These are phyloP conservation scores for Cryptus armator DNA, from an alignment of 2,888 invertebrate genomes.

Conservation along the genomic window DNA sequence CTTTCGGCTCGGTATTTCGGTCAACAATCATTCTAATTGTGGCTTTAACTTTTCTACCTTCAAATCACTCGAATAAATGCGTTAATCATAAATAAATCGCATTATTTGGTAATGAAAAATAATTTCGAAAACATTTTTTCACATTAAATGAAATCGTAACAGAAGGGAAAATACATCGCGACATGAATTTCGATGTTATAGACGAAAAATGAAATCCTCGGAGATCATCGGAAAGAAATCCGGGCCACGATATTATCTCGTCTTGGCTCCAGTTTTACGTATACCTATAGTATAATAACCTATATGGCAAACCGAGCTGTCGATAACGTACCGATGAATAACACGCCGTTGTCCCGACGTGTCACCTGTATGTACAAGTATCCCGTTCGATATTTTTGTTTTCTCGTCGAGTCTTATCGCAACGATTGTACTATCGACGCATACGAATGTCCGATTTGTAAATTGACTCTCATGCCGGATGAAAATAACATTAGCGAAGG, in stretches of 20 bases:
- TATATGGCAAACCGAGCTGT: neutral
- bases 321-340: slow-evolving; percentile 18
- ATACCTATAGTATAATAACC: neutral
- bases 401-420: slow-evolving; percentile 16
- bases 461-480: slow-evolving; percentile 41
- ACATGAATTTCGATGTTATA: neutral
- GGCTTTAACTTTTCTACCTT: neutral
- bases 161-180: neutral
- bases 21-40: neutral
- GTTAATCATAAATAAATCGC: too few species aligned
- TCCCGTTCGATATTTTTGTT: slow-evolving; percentile 12
- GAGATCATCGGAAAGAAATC: slow-evolving; percentile 5
- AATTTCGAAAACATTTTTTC: too few species aligned
- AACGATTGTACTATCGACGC: neutral
- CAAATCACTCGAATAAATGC: neutral
- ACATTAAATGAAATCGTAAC: neutral
- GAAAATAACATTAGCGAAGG: slow-evolving; percentile 13
- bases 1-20: neutral
- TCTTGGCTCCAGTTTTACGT: neutral
- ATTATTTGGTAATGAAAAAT: too few species aligned
- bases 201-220: neutral
- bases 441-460: slow-evolving; percentile 35
- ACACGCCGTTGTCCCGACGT: neutral
- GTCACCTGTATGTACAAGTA: neutral
- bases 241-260: slow-evolving; percentile 14